Evolutionary conservation across 2,113 vertebrate species (phyloP), one percentile per base, ranked within the genome.

Genomic region (Syngnathus scovelli): DNA sequence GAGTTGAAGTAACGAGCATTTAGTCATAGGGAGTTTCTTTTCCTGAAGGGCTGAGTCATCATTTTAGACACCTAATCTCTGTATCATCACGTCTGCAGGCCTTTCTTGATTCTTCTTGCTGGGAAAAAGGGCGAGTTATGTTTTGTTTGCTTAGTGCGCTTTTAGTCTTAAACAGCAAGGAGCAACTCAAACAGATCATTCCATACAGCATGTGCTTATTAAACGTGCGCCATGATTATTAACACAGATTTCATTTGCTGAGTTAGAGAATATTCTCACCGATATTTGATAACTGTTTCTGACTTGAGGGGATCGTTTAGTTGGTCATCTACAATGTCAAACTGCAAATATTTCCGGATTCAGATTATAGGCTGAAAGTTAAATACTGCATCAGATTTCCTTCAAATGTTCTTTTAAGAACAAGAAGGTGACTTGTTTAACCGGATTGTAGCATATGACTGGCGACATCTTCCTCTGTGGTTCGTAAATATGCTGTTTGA

Each of bases 1-100:
- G 16, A 71, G 77, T 59, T 85, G 64, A 68, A 77, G 72, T 83
- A 71, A 78, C 55, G 0, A 74, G 67, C 37, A 65, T 27, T 65
- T 49, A 71, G 55, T 75, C 65, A 61, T 48, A 67, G 76, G 71
- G 79, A 81, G 73, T 85, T 87, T 88, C 72, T 83, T 69, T 38
- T 79, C 79, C 77, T 78, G 3, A n/a, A 78, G 78, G 67, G 7
- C 21, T 82, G 77, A 85, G 58, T 89, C 83, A 86, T 69, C 62
- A 52, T 78, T 77, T 74, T 74, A 76, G 80, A 82, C 82, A 86
- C 61, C 38, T 72, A 78, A 75, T 66, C 70, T 21, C 46, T 71
- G 48, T 69, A 73, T 71, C 51, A 65, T 68, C 69, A 39, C 13
- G 19, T 74, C 79, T 74, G 71, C 39, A 6, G 72, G 74, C 63